phyloP scores from a whole-genome alignment of 2,113 vertebrate genomes.

The Sorex fumeus region DNA sequence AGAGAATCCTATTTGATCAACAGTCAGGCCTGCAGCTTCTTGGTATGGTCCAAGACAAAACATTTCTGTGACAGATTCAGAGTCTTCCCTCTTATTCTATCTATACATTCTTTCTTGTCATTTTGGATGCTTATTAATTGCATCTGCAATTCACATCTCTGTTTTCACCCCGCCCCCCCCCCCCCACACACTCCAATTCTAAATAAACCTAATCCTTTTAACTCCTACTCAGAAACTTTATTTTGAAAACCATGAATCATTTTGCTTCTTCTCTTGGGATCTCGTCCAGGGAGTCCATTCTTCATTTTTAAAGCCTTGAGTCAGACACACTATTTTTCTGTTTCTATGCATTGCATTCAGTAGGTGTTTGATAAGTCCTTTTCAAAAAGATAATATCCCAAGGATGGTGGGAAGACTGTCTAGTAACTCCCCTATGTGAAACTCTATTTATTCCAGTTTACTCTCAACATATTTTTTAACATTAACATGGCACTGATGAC shows the following conservation, averaged over 20 bases:
- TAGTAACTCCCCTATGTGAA: conserved; percentile 66
- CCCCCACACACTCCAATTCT: conserved; percentile 37
- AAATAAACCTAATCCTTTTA: conserved; percentile 77
- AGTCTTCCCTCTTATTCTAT: conserved; percentile 20
- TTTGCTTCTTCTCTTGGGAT: conserved; percentile 67
- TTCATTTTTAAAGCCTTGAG: conserved; percentile 72
- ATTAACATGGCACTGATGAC: conserved; percentile 57
- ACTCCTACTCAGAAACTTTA: conserved; percentile 55
- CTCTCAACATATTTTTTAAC: conserved; percentile 69
- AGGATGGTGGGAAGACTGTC: conserved; percentile 60
- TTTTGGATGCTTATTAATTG: conserved; percentile 65
- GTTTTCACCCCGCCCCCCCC: background rate
- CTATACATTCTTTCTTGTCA: conserved; percentile 37
- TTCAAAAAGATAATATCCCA: conserved; percentile 70
- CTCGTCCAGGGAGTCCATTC: conserved; percentile 65
- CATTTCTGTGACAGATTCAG: background rate
- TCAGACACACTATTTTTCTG: conserved; percentile 73
- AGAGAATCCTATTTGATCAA: background rate
- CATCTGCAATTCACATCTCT: conserved; percentile 32
- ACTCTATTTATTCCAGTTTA: conserved; percentile 67
- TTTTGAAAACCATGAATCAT: conserved; percentile 78
- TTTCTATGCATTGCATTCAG: conserved; percentile 34
- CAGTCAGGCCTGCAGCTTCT: background rate
- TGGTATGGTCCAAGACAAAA: background rate
- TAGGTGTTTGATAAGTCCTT: conserved; percentile 78